Base-by-base conservation (phyloP, 2,888 invertebrate genomes). In the Tenodera sinensis region DNA sequence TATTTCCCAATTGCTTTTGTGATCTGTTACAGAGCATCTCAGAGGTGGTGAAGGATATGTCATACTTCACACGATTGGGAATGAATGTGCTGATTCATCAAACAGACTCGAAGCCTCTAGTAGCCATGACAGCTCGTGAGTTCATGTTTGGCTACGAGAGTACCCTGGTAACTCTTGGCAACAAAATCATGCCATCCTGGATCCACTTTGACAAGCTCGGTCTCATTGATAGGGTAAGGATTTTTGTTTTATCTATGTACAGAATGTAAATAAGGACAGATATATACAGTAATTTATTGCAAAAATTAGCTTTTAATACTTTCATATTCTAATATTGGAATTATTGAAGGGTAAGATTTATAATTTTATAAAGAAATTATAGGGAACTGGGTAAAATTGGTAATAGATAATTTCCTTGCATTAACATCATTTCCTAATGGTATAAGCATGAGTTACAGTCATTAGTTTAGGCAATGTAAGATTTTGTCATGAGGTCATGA, bases 71-170 rank as follows among this genome's bases (percentile, higher is more conserved):
- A 0, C 94, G 96, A 8, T 93, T 96, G 91, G 96, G 96, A 0
- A 93, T 98, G 15, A 97, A 97, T 93, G 93, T 96, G 83, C 92
- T 98, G 3, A 96, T 98, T 87, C 92, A 94, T 2, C 94, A 96
- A 89, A 96, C 97, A 0, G 94, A 96, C 81, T 94, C 96, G 4
- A 94, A 95, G 91, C 97, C 98, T 0, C 94, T 98, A 28, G 96
- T 96, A 6, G 93, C 95, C 92, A 97, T 97, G 96, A 97, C 97
- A 0, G 98, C 98, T 0, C 95, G 93, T 90, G 97, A 98, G 92
- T 97, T 98, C 93, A 97, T 98, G 97, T 98, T 98, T 94, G 98
- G 98, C 0, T 97, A 97, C 93, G 94, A 96, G 91, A 97, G 97
- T n/a, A 94, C 96, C 4, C 94, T 98, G 89, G 96, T 98, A 93